Evolutionary conservation across 2,113 vertebrate genomes (phyloP).

Genomic region (Solenodon paradoxus): DNA sequence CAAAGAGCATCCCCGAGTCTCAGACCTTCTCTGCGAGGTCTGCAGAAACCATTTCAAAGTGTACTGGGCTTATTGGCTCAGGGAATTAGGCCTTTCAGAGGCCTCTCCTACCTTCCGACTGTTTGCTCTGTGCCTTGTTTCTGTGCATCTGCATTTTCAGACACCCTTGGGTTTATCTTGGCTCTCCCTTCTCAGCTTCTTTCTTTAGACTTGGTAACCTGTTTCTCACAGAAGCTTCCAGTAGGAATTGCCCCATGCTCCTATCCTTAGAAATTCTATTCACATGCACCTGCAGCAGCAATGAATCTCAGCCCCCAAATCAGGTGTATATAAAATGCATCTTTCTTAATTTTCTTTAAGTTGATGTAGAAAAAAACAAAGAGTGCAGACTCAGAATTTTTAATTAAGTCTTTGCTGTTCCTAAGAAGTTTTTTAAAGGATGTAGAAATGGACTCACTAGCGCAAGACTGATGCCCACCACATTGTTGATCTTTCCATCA

Average conservation of each 20-base stretch:
- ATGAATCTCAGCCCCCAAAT: conserved; percentile 18
- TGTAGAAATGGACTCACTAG: not conserved
- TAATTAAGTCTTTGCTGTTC: conserved; percentile 25
- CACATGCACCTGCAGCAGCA: not conserved
- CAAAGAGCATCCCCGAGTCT: not conserved
- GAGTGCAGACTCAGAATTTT: conserved; percentile 26
- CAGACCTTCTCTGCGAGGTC: not conserved
- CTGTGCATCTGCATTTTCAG: conserved; percentile 11
- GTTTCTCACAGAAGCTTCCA: conserved; percentile 23
- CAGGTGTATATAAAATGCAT: conserved; percentile 48
- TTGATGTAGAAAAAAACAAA: conserved; percentile 19
- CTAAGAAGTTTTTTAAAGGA: not conserved
- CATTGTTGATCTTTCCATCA: not conserved
- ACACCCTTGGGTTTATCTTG: not conserved
- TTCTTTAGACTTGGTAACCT: conserved; percentile 25
- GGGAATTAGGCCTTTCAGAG: not conserved
- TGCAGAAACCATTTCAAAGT: conserved; percentile 29
- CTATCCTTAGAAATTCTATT: conserved; percentile 34
- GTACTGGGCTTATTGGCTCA: not conserved
- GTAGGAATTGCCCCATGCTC: not conserved
- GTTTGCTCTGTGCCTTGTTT: not conserved
- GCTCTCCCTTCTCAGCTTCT: conserved; percentile 1
- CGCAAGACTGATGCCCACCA: not conserved
- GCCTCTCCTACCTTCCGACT: not conserved
- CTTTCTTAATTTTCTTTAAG: conserved; percentile 51